Evolutionary conservation across 2,888 invertebrate genomes (phyloP).

Genomic region (Rhingia campestris): DNA sequence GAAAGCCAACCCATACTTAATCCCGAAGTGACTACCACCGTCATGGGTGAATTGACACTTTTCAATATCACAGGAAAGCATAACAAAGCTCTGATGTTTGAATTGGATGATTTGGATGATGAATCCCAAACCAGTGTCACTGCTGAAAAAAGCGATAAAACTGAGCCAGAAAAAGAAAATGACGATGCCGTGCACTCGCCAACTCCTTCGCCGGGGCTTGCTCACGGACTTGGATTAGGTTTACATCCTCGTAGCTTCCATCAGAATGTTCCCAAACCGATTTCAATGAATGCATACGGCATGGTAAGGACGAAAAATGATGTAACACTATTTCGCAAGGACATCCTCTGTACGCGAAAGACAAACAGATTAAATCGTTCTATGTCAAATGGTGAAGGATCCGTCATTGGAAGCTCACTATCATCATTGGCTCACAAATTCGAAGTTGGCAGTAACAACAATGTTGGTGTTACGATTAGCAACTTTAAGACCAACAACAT

Average conservation of each 20-base stretch:
- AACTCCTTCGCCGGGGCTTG: background rate
- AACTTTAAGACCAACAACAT: constrained; percentile 47
- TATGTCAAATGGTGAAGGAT: constrained; percentile 53
- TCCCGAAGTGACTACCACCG: constrained; percentile 25
- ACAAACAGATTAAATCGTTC: constrained; percentile 76
- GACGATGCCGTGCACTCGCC: constrained; percentile 27
- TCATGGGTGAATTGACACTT: constrained; percentile 42
- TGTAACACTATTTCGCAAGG: constrained; percentile 79
- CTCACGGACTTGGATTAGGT: background rate
- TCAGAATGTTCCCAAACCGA: constrained; percentile 46
- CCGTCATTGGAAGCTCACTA: constrained; percentile 15
- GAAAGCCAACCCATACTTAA: constrained; percentile 13
- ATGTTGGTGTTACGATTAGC: constrained; percentile 18
- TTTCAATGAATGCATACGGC: constrained; percentile 48
- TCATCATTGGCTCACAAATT: constrained; percentile 30
- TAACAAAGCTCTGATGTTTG: constrained; percentile 27
- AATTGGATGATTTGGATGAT: constrained; percentile 50
- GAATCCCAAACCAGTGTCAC: constrained; percentile 30
- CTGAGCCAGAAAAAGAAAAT: constrained; percentile 62
- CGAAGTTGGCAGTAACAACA: constrained; percentile 46
- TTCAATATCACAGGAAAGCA: constrained; percentile 41
- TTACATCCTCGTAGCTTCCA: constrained; percentile 32
- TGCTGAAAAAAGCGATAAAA: constrained; percentile 31
- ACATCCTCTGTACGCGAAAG: constrained; percentile 79
- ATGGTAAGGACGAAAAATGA: constrained; percentile 51